Evolutionary conservation across 2,888 invertebrate genomes (phyloP), one percentile per base, ranked within the genome.

Genomic region (Adelognathus sp.): DNA sequence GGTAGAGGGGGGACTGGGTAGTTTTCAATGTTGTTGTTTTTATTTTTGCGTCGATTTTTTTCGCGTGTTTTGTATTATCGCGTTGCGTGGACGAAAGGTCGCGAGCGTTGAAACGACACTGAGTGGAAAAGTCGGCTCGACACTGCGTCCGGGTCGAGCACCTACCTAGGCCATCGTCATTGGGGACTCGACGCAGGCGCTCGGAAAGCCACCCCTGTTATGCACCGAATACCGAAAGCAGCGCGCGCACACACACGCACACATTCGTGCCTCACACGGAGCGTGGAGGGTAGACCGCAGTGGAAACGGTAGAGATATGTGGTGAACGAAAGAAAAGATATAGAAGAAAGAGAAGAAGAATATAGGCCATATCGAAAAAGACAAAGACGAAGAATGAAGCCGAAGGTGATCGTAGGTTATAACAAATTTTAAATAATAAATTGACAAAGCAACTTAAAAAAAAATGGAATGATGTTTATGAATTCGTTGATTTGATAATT

Each of bases 121-220:
- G 71, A 74, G 79, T 75, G 71, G 71, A 75, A 46, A 75, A 56
- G 67, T 79, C 75, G 79, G 46, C 81, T 86, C 81, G 82, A 82
- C 85, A 88, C 88, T 90, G 88, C 87, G 88, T 88, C 89, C 89
- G 89, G 90, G 89, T 90, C 88, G 88, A 87, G 87, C 87, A 88
- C 87, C 88, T 87, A 88, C 86, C 88, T 67, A 61, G 63, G 85
- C 71, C 84, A 82, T 86, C 87, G 87, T 87, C 89, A 90, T 88
- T 86, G 89, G 82, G 88, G 87, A 87, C 88, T 90, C 87, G 88
- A 88, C 91, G 91, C 91, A 91, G 84, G 91, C 91, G 91, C 90
- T 79, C 67, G 66, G 56, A 44, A 70, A 80, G 79, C 78, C 79
- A 83, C 86, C 84, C 86, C 84, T 83, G 82, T 82, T 80, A 76